Conservation (phyloP, 2,113 vertebrate species). For the Sturnus vulgaris region DNA sequence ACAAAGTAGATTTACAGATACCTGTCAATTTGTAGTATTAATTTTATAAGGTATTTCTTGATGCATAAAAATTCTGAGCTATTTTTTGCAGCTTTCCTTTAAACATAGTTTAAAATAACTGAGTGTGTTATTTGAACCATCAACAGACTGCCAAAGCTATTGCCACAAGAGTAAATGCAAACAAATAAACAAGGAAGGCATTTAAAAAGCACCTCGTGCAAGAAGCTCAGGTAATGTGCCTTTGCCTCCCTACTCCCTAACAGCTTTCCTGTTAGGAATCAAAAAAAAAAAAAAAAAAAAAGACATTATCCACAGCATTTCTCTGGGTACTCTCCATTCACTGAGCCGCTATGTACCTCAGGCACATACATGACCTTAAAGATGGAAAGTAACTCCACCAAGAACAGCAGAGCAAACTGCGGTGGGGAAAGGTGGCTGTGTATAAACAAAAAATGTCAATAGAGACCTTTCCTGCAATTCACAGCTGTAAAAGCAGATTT, state of each 20-base stretch:
- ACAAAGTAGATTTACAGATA: background rate
- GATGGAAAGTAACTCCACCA: background rate
- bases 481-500: background rate
- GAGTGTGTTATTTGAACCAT: background rate
- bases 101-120: background rate
- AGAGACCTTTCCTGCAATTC: background rate
- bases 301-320: background rate
- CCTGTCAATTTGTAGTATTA: background rate
- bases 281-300: background rate
- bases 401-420: background rate
- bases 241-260: background rate
- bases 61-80: background rate
- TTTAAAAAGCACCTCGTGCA: background rate
- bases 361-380: background rate
- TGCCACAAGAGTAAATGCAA: background rate
- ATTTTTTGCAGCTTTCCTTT: background rate
- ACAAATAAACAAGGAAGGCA: constrained; percentile 31
- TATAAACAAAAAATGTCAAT: background rate
- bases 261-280: background rate
- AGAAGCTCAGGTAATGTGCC: background rate
- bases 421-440: background rate
- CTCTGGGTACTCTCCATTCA: background rate
- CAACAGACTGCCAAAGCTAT: background rate
- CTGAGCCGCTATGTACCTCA: background rate
- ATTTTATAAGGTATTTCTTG: background rate